Percentiles rank a stretch among this genome's conserved stretches.
Conservation (phyloP, 2,888 invertebrate species). For the Apamea sordens region DNA sequence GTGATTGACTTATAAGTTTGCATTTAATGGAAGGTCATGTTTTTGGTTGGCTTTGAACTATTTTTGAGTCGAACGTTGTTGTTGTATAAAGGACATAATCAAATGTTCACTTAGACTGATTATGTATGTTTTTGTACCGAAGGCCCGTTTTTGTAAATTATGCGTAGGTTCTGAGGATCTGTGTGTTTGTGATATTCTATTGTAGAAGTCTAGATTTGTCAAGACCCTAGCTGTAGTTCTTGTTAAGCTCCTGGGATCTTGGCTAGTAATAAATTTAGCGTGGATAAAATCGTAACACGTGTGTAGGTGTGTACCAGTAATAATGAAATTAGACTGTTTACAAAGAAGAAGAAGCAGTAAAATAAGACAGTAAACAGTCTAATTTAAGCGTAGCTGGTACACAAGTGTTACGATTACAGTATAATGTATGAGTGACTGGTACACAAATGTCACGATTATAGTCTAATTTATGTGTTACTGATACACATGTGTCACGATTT, state of each 20-base stretch:
- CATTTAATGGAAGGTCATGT: conserved; percentile 30
- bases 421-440: too few relatives aligned
- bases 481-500: neutral
- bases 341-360: too few relatives aligned
- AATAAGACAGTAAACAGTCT: neutral
- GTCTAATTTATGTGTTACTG: neutral
- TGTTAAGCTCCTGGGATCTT: neutral
- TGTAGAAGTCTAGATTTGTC: neutral
- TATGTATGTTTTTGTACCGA: neutral
- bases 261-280: neutral
- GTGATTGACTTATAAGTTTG: conserved; percentile 51
- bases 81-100: neutral
- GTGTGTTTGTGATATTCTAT: neutral
- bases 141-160: neutral
- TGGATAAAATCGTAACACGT: neutral
- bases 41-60: conserved; percentile 6
- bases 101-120: neutral
- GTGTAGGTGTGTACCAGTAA: too few relatives aligned
- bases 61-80: neutral
- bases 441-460: too few relatives aligned
- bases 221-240: neutral
- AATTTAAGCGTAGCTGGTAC: neutral
- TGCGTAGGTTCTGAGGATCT: neutral
- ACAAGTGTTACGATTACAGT: too few relatives aligned
- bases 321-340: neutral